Evolutionary conservation across 2,113 vertebrate genomes (phyloP).

Genomic region (Marmota flaviventris): DNA sequence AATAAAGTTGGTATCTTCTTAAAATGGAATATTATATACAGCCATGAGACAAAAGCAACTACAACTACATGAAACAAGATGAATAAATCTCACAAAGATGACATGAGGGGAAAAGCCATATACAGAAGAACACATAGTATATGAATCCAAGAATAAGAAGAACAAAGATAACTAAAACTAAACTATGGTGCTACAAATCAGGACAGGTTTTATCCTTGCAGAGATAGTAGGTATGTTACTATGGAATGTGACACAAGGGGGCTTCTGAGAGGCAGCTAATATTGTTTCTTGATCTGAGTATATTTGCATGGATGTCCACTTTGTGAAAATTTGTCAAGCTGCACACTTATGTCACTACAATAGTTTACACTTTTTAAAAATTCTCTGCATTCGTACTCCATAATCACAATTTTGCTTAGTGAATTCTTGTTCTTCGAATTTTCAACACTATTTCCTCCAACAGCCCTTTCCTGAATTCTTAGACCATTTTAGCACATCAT

Average conservation of each 20-base stretch:
- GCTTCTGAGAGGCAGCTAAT: background rate
- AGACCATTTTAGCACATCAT: background rate
- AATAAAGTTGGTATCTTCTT: background rate
- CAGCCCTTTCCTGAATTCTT: background rate
- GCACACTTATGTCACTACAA: background rate
- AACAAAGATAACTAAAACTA: background rate
- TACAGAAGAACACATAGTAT: background rate
- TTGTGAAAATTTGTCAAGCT: background rate
- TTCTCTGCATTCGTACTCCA: background rate
- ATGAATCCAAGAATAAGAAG: constrained; percentile 9
- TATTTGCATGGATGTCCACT: background rate
- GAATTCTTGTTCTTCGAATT: background rate
- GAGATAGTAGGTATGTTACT: background rate
- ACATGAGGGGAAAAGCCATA: background rate
- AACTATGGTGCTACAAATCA: constrained; percentile 23
- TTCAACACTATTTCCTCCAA: constrained; percentile 15
- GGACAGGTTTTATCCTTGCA: background rate
- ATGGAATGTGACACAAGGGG: background rate
- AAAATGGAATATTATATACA: background rate
- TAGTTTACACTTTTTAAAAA: background rate
- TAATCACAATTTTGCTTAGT: background rate
- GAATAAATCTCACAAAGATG: constrained; percentile 34
- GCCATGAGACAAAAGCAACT: background rate
- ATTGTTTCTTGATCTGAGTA: background rate
- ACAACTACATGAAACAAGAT: background rate